These are phyloP conservation scores for Odontothrips loti DNA, from an alignment of 2,888 invertebrate genomes.

Conservation along the genomic window DNA sequence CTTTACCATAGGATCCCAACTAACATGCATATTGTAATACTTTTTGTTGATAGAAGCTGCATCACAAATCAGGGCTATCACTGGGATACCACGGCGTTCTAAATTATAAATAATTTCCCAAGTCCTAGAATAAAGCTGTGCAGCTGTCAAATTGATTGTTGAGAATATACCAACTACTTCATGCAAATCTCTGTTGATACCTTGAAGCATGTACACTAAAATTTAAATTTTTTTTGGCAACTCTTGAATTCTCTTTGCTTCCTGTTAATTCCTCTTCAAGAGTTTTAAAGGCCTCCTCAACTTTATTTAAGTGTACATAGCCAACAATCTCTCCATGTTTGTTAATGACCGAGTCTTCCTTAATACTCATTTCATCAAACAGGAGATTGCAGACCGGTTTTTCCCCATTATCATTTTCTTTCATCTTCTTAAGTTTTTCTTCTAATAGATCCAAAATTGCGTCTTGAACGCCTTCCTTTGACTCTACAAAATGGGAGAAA, in stretches of 20 bases:
- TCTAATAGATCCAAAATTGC: neutral
- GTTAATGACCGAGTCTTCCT: neutral
- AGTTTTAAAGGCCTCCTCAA: neutral
- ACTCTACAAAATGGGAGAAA: neutral
- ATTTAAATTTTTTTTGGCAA: slow-evolving; percentile 6
- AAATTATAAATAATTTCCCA: neutral
- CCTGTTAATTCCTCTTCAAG: neutral
- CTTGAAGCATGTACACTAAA: neutral
- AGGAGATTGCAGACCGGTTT: neutral
- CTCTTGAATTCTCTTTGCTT: neutral
- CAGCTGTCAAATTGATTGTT: neutral
- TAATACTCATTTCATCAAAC: slow-evolving; percentile 3
- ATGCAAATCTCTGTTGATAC: neutral
- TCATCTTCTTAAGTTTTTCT: neutral
- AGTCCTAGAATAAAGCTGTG: neutral
- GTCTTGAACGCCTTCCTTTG: neutral
- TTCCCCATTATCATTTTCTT: neutral
- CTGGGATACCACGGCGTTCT: neutral
- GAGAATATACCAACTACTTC: slow-evolving; percentile 5
- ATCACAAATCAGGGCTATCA: neutral
- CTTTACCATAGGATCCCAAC: neutral
- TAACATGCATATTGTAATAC: neutral
- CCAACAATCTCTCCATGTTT: neutral
- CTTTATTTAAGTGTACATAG: neutral
- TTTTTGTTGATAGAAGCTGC: neutral